phyloP scores from a whole-genome alignment of 2,797 vertebrate species.

The Oryzias dopingdopingensis region DNA sequence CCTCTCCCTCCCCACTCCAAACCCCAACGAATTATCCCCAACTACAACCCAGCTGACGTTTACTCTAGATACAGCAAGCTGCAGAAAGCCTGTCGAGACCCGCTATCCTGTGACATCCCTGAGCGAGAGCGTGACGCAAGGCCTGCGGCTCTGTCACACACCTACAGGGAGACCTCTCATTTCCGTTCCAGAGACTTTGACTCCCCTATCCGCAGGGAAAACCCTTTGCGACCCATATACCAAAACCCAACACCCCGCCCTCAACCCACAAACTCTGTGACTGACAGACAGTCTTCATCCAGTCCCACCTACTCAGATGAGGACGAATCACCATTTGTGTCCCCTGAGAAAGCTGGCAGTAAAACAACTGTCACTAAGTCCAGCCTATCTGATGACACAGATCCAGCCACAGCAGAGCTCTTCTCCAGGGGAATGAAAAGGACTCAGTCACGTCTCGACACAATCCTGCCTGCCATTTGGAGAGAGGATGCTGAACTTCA shows the following conservation, averaged over 20 bases:
- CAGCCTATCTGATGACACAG: constrained; percentile 74
- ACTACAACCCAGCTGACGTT: constrained; percentile 62
- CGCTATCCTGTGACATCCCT: constrained; percentile 72
- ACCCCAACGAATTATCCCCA: constrained; percentile 68
- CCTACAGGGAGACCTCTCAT: constrained; percentile 61
- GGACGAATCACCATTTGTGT: constrained; percentile 79
- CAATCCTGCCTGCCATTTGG: constrained; percentile 82
- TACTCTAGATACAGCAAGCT: constrained; percentile 69
- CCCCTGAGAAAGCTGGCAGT: constrained; percentile 66
- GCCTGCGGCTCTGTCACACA: constrained; percentile 57
- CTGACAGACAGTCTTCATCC: constrained; percentile 77
- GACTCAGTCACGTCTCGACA: constrained; percentile 83
- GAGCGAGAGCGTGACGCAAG: constrained; percentile 57
- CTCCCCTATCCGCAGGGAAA: constrained; percentile 70
- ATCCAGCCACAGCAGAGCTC: constrained; percentile 66
- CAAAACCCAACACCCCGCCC: constrained; percentile 65
- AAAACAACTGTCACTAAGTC: constrained; percentile 70
- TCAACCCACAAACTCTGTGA: constrained; percentile 57
- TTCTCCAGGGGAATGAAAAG: constrained; percentile 82
- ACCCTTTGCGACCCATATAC: constrained; percentile 73
- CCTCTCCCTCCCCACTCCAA: constrained; percentile 82
- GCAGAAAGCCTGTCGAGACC: constrained; percentile 73
- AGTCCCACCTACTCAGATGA: constrained; percentile 81
- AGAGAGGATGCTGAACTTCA: constrained; percentile 80
- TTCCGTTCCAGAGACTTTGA: constrained; percentile 69